phyloP scores from a whole-genome alignment of 2,113 vertebrate genomes.

The Hydropotes inermis region DNA sequence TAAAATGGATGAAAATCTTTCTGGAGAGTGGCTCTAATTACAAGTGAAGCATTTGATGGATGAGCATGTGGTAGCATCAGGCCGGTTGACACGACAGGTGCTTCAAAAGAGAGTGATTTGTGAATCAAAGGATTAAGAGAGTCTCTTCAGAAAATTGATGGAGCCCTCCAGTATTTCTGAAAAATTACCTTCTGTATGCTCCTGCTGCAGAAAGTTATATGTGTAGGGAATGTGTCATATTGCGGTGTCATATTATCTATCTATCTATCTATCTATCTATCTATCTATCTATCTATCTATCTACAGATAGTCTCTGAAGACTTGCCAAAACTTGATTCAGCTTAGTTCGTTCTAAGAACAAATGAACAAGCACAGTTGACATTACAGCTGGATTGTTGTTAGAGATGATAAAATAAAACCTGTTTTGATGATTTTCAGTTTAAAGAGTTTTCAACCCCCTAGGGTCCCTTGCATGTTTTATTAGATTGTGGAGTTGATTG shows the following conservation, averaged over 20 bases:
- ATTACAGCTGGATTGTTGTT: background rate
- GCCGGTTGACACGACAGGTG: background rate
- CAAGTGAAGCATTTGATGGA: background rate
- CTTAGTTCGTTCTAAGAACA: background rate
- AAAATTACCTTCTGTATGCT: conserved; percentile 23
- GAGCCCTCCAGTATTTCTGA: conserved; percentile 15
- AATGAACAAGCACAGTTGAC: background rate
- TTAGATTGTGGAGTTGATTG: background rate
- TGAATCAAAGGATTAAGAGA: conserved; percentile 53
- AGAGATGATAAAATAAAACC: background rate
- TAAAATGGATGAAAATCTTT: conserved; percentile 13
- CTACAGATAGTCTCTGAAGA: background rate
- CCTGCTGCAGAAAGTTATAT: background rate
- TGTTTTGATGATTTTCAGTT: background rate
- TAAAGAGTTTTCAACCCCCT: background rate
- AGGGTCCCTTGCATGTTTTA: background rate
- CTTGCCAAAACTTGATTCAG: conserved; percentile 47
- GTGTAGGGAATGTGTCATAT: conserved; percentile 23
- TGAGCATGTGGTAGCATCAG: background rate
- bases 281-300: background rate
- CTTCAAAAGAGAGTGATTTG: conserved; percentile 52
- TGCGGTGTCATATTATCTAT: background rate
- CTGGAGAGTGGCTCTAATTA: background rate
- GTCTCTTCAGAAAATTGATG: conserved; percentile 20
- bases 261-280: background rate